Percentiles rank a stretch among this genome's conserved stretches.
phyloP scores from a whole-genome alignment of 2,888 invertebrate genomes.

The Leptopilina drosophilae region DNA sequence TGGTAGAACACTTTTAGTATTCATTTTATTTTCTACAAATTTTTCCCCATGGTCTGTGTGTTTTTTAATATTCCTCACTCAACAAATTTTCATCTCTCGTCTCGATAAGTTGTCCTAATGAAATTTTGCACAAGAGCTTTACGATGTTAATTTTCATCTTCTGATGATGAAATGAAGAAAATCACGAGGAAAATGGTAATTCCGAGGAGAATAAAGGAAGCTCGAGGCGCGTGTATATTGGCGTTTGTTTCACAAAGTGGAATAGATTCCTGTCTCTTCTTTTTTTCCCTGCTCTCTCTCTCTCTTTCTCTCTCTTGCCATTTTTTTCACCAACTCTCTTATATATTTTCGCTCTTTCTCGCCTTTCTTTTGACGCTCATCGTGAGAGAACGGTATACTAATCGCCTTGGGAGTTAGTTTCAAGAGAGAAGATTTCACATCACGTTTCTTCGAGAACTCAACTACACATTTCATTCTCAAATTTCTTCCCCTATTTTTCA shows the following conservation, averaged over 20 bases:
- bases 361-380: slow-evolving; percentile 3
- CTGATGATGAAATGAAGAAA: neutral
- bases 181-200: slow-evolving; percentile 6
- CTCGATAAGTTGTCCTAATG: neutral
- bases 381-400: slow-evolving; percentile 8
- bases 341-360: neutral
- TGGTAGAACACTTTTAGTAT: neutral
- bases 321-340: neutral
- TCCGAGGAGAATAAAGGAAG: slow-evolving; percentile 16
- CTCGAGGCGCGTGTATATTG: neutral
- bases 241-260: neutral
- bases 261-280: slow-evolving; percentile 17
- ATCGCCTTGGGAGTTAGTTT: slow-evolving; percentile 2
- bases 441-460: slow-evolving; percentile 2
- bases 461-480: neutral
- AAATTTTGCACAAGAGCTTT: neutral
- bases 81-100: neutral
- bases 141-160: slow-evolving; percentile 13
- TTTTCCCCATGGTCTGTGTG: too few species aligned
- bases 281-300: neutral
- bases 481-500: neutral
- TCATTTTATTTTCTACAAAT: neutral
- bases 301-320: neutral
- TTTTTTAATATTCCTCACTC: neutral
- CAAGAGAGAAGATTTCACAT: slow-evolving; percentile 3